phyloP scores from a whole-genome alignment of 2,797 vertebrate species.

The Austrolebias charrua region DNA sequence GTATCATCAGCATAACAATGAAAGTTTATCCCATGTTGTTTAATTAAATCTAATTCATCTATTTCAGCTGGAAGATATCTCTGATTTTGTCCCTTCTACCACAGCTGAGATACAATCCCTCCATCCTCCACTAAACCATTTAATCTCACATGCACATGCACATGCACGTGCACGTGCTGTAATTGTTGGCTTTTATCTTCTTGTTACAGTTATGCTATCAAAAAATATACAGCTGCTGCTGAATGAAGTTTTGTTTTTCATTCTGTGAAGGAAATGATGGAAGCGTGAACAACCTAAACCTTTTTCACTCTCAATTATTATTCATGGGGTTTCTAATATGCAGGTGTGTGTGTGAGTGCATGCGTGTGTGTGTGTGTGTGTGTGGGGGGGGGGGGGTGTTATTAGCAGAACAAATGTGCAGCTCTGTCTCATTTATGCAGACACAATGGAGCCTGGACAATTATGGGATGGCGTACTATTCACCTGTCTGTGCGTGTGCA shows the following conservation, averaged over 20 bases:
- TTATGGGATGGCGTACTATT: too few relatives aligned
- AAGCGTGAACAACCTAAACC: slow-evolving; percentile 39
- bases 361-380: too few relatives aligned
- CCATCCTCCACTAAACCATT: slow-evolving; percentile 7
- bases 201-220: slow-evolving; percentile 61
- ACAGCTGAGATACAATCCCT: slow-evolving; percentile 23
- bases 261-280: slow-evolving; percentile 42
- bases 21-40: too few relatives aligned
- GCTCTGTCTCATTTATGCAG: too few relatives aligned
- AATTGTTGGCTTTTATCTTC: slow-evolving; percentile 53
- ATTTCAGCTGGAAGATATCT: slow-evolving; percentile 30
- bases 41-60: slow-evolving; percentile 56
- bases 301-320: slow-evolving; percentile 63
- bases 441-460: too few relatives aligned
- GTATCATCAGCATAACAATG: too few relatives aligned
- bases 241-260: slow-evolving; percentile 23
- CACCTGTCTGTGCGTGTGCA: too few relatives aligned
- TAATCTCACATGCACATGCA: slow-evolving; percentile 23
- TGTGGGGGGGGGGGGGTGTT: too few relatives aligned
- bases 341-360: too few relatives aligned
- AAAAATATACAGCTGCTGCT: slow-evolving; percentile 43
- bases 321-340: slow-evolving; percentile 64
- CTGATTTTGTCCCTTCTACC: slow-evolving; percentile 7
- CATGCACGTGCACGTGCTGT: slow-evolving; percentile 12
- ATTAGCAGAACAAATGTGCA: too few relatives aligned